These are phyloP conservation scores for Diarsia brunnea DNA, from an alignment of 2,888 invertebrate genomes.

Conservation along the genomic window DNA sequence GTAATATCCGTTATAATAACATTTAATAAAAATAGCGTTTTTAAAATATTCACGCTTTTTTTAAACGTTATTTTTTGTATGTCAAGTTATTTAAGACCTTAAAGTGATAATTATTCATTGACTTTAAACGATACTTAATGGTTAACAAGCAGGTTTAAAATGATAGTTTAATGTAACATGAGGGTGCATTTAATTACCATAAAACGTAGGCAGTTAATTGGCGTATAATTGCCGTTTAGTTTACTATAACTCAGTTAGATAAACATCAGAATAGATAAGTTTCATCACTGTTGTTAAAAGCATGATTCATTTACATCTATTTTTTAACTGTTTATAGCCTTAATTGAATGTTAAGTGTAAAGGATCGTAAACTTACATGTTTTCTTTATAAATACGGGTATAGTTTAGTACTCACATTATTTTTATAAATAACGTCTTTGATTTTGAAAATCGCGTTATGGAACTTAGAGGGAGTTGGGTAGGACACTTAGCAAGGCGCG, in stretches of 20 bases:
- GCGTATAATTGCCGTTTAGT: conserved; percentile 86
- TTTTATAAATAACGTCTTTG: too few species aligned
- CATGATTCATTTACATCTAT: conserved; percentile 58
- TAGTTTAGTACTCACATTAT: too few species aligned
- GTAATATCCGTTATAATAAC: conserved; percentile 10
- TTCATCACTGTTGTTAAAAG: conserved; percentile 64
- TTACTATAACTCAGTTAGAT: conserved; percentile 71
- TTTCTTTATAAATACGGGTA: background rate
- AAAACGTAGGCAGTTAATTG: conserved; percentile 80
- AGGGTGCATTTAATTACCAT: conserved; percentile 87
- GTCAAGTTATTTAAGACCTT: conserved; percentile 20
- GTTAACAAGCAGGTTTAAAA: conserved; percentile 63
- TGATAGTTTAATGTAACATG: conserved; percentile 57
- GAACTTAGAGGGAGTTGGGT: too few species aligned
- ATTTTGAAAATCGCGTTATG: too few species aligned
- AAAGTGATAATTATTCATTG: conserved; percentile 65
- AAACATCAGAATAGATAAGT: conserved; percentile 69
- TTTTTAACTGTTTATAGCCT: conserved; percentile 30
- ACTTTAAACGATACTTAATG: conserved; percentile 51
- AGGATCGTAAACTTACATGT: background rate
- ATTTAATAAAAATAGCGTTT: conserved; percentile 17
- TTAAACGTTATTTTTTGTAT: conserved; percentile 3
- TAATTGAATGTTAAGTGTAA: conserved; percentile 27
- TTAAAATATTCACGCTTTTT: conserved; percentile 23
- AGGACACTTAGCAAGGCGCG: too few species aligned